Base-by-base conservation (phyloP, 2,888 invertebrate species). In the Conops quadrifasciatus region DNA sequence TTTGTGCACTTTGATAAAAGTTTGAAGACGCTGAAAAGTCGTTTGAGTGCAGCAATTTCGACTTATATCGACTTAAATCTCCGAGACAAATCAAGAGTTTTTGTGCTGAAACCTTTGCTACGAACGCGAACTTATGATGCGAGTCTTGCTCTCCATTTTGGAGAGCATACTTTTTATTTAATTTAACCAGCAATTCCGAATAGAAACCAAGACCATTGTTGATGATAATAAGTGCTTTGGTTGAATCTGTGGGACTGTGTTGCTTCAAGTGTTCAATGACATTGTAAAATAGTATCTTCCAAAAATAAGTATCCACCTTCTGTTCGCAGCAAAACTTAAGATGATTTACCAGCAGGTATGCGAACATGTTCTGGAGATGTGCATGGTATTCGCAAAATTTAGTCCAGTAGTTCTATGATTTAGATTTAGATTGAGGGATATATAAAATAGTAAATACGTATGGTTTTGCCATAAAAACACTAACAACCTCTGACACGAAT, bases 1-100 rank as follows among this genome's bases (percentile, higher is more conserved):
- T 93, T 83, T 96, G 94, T 15, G 98, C 96, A 87, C 95, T 95
- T 73, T 94, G 90, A 84, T 98, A 98, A 92, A 94, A 97, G 89
- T 91, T 91, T 80, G 91, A 88, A 28, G 94, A 92, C 83, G 90
- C 81, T 0, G 74, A 64, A 71, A 78, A 84, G 71, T 84, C 81
- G 36, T 80, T 78, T 0, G 76, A 73, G 45, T 82, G 80, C 11
- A 80, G 64, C 43, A 83, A 80, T 69, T 94, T 93, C 82, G 95
- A 94, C 82, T 92, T 91, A 86, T 98, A 98, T 72, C 98, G 89
- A 16, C 94, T 93, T 79, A 98, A 89, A 86, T 98, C 98, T 1
- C 98, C 98, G 79, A 98, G 88, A 82, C 92, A 95, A 65, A 98
- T 89, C 78, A 93, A 92, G 75, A 95, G 88, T 79, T 97, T 94